A percentile compares a stretch with the other conserved stretches of the same genome.
phyloP scores from a whole-genome alignment of 2,113 vertebrate species.

The Myotis brandtii region DNA sequence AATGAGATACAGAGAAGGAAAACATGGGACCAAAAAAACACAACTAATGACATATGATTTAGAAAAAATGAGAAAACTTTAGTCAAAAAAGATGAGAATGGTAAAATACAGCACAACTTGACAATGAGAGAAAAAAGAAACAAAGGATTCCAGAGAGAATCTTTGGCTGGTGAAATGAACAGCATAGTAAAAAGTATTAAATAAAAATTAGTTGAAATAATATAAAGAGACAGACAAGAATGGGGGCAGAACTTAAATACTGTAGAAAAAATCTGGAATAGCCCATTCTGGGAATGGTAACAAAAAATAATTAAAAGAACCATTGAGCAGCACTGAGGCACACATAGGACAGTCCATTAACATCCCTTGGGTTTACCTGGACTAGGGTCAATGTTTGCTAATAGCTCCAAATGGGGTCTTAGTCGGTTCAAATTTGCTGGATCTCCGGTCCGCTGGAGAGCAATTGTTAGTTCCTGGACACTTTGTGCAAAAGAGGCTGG shows the following conservation, averaged over 20 bases:
- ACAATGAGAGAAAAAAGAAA: neutral
- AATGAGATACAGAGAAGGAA: neutral
- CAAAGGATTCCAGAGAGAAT: neutral
- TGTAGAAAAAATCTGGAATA: neutral
- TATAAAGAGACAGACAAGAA: neutral
- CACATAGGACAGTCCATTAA: neutral
- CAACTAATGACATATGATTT: neutral
- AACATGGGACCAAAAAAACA: neutral
- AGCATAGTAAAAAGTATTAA: conserved; percentile 15
- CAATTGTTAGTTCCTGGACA: conserved; percentile 98
- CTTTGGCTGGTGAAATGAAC: neutral
- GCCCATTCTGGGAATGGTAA: neutral
- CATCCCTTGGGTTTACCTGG: conserved; percentile 88
- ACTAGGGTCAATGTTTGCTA: conserved; percentile 98
- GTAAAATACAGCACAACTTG: neutral
- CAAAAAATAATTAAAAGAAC: conserved; percentile 17
- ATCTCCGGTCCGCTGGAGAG: conserved; percentile 97
- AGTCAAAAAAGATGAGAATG: conserved; percentile 35
- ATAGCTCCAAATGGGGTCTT: conserved; percentile 95
- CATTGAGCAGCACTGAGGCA: neutral
- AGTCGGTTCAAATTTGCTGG: conserved; percentile 98
- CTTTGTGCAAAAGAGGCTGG: conserved; percentile 99
- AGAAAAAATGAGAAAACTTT: conserved; percentile 31
- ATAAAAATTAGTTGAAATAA: neutral
- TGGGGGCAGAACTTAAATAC: neutral